Conservation (phyloP, 1,140 invertebrate genomes). For the Neoseiulus cucumeris region DNA sequence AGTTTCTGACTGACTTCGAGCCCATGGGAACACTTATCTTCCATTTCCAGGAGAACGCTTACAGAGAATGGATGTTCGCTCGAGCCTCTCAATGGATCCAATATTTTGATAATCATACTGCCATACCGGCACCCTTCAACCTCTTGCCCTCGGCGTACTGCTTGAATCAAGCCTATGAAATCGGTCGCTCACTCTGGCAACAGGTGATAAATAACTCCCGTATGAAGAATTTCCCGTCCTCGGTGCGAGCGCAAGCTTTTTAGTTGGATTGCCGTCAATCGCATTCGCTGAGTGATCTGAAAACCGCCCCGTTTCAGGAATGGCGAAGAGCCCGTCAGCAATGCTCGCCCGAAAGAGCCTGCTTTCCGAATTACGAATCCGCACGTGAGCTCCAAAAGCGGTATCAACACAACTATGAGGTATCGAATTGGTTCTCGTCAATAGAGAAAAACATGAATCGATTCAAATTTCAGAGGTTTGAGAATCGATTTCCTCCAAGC, state of each 20-base stretch:
- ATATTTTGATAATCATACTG: conserved; percentile 17
- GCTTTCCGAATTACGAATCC: neutral
- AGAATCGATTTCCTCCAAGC: too few species aligned
- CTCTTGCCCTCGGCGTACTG: conserved; percentile 18
- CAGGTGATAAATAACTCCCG: too few species aligned
- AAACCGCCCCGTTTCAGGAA: too few species aligned
- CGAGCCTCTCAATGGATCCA: conserved; percentile 18
- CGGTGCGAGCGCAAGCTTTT: too few species aligned
- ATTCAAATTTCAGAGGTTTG: too few species aligned
- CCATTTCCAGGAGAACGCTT: conserved; percentile 16
- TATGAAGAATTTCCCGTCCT: too few species aligned
- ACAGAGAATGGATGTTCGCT: conserved; percentile 21
- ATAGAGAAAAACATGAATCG: too few species aligned
- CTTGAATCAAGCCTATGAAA: conserved; percentile 4
- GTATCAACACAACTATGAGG: conserved; percentile 5
- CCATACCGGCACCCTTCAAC: conserved; percentile 19
- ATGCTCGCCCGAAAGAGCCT: neutral
- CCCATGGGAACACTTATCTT: neutral
- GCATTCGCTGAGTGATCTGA: too few species aligned
- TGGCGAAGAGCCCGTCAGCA: conserved; percentile 1
- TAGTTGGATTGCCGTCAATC: too few species aligned
- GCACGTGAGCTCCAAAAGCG: neutral
- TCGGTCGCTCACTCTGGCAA: neutral
- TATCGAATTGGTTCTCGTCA: neutral
- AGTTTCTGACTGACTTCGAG: neutral